Evolutionary conservation across 2,797 vertebrate genomes (phyloP), one percentile per base, ranked within the genome.

Genomic region (Aythya fuligula): DNA sequence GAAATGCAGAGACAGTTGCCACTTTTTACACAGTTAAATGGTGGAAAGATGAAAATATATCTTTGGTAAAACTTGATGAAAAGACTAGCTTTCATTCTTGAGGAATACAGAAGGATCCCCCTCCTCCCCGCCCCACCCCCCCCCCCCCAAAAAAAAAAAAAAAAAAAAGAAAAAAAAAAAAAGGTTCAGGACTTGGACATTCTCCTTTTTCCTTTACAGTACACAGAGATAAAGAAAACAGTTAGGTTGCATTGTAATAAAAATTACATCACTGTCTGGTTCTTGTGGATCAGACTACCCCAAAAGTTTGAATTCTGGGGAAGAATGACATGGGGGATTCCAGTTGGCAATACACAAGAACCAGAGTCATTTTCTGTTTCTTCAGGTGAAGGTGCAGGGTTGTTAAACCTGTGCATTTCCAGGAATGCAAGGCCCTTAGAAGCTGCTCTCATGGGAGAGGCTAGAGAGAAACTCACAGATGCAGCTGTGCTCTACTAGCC

Each of bases 391-490:
- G 2, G 8, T 38, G 38, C 36, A 3, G 8, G 4, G 24, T 72
- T 64, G 8, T 69, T 89, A 67, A 86, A 53, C 27, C 43, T 5
- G 32, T 54, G 12, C 2, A 12, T 51, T 75, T 84, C 32, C 30
- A 66, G 36, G 45, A 72, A 66, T 3, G 32, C 27, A 51, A 78
- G 77, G 32, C 2, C 30, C 36, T 61, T 58, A 27, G 24, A 8
- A 6, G 6, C 4, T 30, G 8, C 14, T 86, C 30, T 85, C 13
- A 24, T 5, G n/a, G 28, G 7, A 83, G 21, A 74, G 11, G 39
- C 1, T 8, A 32, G 7, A 18, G 9, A 32, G 4, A 36, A 7
- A 38, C 6, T 47, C 17, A 28, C 4, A 41, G 0, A 0, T 25
- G 49, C 21, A 51, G 8, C 20, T 39, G 34, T 58, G 9, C 14